Conservation (phyloP, 2,797 vertebrate genomes). For the Lates japonicus region DNA sequence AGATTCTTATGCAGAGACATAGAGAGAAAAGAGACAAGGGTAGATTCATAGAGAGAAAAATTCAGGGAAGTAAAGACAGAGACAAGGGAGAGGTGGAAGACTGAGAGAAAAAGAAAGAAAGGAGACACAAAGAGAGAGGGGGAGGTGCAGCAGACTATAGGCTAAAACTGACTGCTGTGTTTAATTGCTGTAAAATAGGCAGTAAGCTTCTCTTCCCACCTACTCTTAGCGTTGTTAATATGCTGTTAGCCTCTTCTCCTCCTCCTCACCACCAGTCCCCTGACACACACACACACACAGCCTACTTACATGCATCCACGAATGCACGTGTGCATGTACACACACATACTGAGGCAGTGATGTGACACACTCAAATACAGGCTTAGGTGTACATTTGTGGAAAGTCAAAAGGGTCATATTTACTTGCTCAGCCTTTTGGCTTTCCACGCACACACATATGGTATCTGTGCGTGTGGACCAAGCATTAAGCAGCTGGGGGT, state of each 20-base stretch:
- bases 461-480: conserved; percentile 6
- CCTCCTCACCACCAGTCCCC: conserved; percentile 47
- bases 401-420: conserved; percentile 36
- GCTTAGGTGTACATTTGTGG: conserved; percentile 3
- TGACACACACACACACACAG: conserved; percentile 41
- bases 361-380: conserved; percentile 12
- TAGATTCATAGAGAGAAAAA: conserved; percentile 28
- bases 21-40: background rate
- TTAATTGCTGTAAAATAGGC: conserved; percentile 82
- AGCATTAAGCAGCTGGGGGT: conserved; percentile 34
- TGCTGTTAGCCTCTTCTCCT: conserved; percentile 74
- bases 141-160: conserved; percentile 62
- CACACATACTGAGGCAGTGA: background rate
- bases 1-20: background rate
- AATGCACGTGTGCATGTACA: conserved; percentile 21
- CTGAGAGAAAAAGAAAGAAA: conserved; percentile 29
- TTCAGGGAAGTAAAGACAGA: conserved; percentile 18
- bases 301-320: conserved; percentile 16
- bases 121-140: conserved; percentile 54
- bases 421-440: background rate
- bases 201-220: conserved; percentile 75
- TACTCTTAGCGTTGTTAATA: conserved; percentile 74
- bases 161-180: conserved; percentile 65
- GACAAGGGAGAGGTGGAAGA: conserved; percentile 23
- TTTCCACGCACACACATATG: background rate